phyloP scores from a whole-genome alignment of 2,113 vertebrate genomes.

The Clarias magur region DNA sequence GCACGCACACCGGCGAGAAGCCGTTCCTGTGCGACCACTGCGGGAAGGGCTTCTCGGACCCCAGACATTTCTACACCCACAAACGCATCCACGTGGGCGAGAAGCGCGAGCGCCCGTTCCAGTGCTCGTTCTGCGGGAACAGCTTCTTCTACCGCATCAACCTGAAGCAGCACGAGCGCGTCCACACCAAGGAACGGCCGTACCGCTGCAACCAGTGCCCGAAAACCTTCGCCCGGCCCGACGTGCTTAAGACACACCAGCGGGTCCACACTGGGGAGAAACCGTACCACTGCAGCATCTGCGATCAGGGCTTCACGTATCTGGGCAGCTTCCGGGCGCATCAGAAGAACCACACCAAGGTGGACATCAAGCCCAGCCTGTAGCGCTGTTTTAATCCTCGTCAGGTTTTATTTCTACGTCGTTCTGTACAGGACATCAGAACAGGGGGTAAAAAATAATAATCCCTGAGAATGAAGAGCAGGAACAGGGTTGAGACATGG shows the following conservation, averaged over 20 bases:
- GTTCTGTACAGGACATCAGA: too few species aligned
- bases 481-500: too few species aligned
- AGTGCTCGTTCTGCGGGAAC: conserved; percentile 31
- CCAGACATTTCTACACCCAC: conserved; percentile 22
- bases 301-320: conserved; percentile 31
- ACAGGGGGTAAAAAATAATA: too few species aligned
- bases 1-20: conserved; percentile 27
- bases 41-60: conserved; percentile 32
- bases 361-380: not conserved
- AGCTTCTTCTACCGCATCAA: conserved; percentile 22
- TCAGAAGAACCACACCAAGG: conserved; percentile 36
- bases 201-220: conserved; percentile 29
- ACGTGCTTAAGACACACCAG: conserved; percentile 32
- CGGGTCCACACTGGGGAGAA: conserved; percentile 34
- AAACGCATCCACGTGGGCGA: not conserved
- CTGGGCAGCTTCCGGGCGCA: conserved; percentile 29
- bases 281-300: conserved; percentile 34
- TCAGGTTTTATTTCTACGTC: too few species aligned
- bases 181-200: conserved; percentile 27
- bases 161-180: conserved; percentile 25
- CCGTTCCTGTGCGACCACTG: conserved; percentile 36
- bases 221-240: conserved; percentile 20
- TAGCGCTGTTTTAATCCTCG: not conserved
- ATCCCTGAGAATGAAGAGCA: too few species aligned
- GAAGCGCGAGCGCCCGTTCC: conserved; percentile 31